Evolutionary conservation across 2,797 vertebrate genomes (phyloP), one percentile per base, ranked within the genome.

Genomic region (Falco peregrinus): DNA sequence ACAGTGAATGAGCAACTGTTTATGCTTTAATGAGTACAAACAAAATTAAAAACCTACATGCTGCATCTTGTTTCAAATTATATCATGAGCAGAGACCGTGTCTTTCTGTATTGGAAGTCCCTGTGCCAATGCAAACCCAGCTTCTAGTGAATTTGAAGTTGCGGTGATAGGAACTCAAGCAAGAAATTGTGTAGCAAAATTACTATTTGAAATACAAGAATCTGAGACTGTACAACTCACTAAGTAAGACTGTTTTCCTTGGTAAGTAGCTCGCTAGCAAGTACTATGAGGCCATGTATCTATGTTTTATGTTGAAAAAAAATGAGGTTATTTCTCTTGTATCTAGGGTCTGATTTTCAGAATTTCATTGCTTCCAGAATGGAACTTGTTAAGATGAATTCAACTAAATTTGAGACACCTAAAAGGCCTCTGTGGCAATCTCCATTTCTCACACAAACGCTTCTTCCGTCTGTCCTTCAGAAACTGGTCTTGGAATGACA

Each of bases 11-110:
- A 97, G 24, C 79, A 94, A 86, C 76, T 77, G 70, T 51, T 95
- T 81, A 88, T 78, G 84, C 63, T 91, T 96, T 95, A 95, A 95
- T 92, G 89, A 94, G 73, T 76, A 92, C 89, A 96, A 95, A 93
- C 3, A 2, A 92, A 96, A 95, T 95, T 84, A 92, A 88, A 94
- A 95, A 37, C 57, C 54, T 87, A 89, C 69, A 84, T 64, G 63
- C 59, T 93, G 39, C 79, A 35, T 93, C 84, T 88, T 88, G 54
- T 95, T 95, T 93, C 47, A 89, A 75, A 96, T 84, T 41, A 35
- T 45, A 78, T 12, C 0, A 2, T 73, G 65, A 93, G 29, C 54
- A 84, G 47, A 92, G n/a, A 76, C 21, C 4, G 0, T 39, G 39
- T 56, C 65, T 87, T 89, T 77, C 77, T 63, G 10, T 56, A 15